These are phyloP conservation scores for Ramphastos sulfuratus DNA, from an alignment of 2,113 vertebrate species.

Conservation along the genomic window DNA sequence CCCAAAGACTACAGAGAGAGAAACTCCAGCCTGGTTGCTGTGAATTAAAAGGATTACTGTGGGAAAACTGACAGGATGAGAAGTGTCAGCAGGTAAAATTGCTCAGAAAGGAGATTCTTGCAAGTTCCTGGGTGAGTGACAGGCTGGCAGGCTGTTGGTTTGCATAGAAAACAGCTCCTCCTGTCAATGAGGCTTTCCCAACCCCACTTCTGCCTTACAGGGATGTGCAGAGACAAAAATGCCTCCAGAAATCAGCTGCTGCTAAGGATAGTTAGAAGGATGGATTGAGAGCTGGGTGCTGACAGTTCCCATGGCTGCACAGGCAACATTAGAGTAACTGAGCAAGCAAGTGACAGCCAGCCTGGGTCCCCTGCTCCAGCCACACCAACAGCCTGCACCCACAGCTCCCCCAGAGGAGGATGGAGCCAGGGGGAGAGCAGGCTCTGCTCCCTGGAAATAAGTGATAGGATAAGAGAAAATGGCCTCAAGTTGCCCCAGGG, in stretches of 20 bases:
- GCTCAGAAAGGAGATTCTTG: not conserved
- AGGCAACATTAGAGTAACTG: not conserved
- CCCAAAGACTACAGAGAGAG: slow-evolving; percentile 22
- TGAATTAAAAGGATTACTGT: slow-evolving; percentile 22
- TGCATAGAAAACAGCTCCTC: slow-evolving; percentile 6
- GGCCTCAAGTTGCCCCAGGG: too few species aligned
- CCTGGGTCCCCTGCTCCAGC: not conserved
- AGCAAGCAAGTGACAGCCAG: not conserved
- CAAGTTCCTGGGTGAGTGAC: not conserved
- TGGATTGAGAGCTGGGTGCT: not conserved
- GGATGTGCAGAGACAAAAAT: not conserved
- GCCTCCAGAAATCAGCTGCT: not conserved
- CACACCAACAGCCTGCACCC: not conserved
- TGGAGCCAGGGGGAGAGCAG: too few species aligned
- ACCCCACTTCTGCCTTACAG: fast-evolving
- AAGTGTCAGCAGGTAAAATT: slow-evolving; percentile 15
- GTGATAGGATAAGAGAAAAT: too few species aligned
- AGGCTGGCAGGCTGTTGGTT: not conserved
- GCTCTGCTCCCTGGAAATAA: too few species aligned
- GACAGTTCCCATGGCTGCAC: not conserved
- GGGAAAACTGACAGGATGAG: not conserved
- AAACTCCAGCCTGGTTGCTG: slow-evolving; percentile 11
- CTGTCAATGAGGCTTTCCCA: not conserved
- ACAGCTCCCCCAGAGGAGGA: too few species aligned
- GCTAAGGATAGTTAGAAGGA: not conserved